These are phyloP conservation scores for rabbit (Oryctolagus cuniculus) DNA, from an alignment of 2,113 vertebrate species.

Conservation along the genomic window DNA sequence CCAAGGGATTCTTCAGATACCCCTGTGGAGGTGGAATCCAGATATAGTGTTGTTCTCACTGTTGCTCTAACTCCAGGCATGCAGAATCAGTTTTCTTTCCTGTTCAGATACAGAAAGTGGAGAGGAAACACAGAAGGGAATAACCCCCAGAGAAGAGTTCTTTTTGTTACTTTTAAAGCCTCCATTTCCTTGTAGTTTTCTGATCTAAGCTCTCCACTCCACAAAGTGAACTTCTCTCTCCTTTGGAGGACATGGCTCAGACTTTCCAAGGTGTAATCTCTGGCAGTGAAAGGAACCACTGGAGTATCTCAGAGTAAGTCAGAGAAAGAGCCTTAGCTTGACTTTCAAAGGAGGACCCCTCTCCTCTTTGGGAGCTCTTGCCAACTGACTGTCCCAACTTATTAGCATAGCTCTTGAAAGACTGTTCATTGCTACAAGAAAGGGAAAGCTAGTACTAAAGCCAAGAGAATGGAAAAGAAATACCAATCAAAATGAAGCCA, in stretches of 20 bases:
- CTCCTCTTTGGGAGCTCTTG: not conserved
- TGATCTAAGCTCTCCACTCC: not conserved
- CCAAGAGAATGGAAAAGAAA: not conserved
- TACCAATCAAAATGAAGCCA: constrained; percentile 2
- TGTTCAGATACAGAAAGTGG: not conserved
- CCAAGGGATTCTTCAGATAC: fast-evolving
- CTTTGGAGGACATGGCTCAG: not conserved
- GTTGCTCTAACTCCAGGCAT: not conserved
- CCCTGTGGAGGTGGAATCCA: fast-evolving
- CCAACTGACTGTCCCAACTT: not conserved
- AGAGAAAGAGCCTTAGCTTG: not conserved
- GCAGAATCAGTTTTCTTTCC: not conserved
- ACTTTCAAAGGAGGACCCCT: not conserved
- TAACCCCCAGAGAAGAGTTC: not conserved
- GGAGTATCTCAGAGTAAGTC: not conserved
- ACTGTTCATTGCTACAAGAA: not conserved
- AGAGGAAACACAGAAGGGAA: not conserved
- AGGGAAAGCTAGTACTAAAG: not conserved
- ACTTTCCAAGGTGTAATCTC: not conserved
- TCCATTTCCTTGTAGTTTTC: not conserved
- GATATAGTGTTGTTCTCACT: not conserved
- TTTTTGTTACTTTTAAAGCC: not conserved
- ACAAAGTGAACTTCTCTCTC: not conserved
- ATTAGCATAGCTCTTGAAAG: not conserved
- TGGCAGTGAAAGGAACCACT: not conserved